Conservation (phyloP, 1,140 invertebrate genomes). For the Cheumatopsyche charites region DNA sequence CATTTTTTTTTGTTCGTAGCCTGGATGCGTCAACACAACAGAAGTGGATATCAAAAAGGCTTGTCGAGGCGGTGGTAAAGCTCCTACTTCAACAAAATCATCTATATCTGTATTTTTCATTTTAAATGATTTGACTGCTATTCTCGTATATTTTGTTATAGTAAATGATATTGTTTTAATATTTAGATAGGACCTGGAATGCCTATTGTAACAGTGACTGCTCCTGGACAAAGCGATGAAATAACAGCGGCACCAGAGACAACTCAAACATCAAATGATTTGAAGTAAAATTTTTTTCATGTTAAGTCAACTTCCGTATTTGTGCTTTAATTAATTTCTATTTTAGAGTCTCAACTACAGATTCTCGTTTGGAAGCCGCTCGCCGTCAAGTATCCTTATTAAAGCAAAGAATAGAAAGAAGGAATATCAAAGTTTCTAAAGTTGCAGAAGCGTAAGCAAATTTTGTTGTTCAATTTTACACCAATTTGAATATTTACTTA, state of each 20-base stretch:
- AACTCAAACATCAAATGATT: slow-evolving; percentile 43
- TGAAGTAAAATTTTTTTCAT: slow-evolving; percentile 31
- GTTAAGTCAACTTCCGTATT: background rate
- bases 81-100: slow-evolving; percentile 15
- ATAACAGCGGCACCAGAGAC: slow-evolving; percentile 42
- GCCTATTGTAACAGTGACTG: slow-evolving; percentile 47
- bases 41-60: slow-evolving; percentile 98
- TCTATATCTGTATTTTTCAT: slow-evolving; percentile 26
- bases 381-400: slow-evolving; percentile 60
- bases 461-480: slow-evolving; percentile 46
- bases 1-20: slow-evolving; percentile 64
- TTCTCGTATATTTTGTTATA: no score
- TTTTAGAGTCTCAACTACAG: slow-evolving; percentile 37
- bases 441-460: slow-evolving; percentile 95
- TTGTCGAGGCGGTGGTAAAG: slow-evolving; percentile 66
- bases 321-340: background rate
- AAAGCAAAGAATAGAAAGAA: slow-evolving; percentile 79
- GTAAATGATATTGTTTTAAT: background rate
- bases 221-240: slow-evolving; percentile 44
- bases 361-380: slow-evolving; percentile 54
- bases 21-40: slow-evolving; percentile 98
- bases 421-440: slow-evolving; percentile 96
- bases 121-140: no score
- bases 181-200: slow-evolving; percentile 40
- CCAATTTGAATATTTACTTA: background rate